Percentiles rank a stretch among this genome's conserved stretches.
These are phyloP conservation scores for Psix sp. DNA, from an alignment of 1,140 invertebrate species.

Conservation along the genomic window DNA sequence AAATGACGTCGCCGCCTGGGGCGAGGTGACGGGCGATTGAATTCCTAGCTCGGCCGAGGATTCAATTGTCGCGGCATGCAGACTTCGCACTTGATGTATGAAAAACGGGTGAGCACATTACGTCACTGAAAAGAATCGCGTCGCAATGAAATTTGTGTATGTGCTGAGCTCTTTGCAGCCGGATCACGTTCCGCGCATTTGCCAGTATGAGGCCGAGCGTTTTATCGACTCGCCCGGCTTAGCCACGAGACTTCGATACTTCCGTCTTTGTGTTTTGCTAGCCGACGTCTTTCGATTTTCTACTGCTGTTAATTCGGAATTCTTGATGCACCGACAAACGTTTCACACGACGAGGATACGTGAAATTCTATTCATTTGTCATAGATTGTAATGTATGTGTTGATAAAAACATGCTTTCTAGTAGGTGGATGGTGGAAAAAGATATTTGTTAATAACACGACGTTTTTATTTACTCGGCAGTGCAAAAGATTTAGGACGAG, in stretches of 20 bases:
- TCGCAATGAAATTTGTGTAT: slow-evolving; percentile 22
- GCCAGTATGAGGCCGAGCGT: slow-evolving; percentile 17
- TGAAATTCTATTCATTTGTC: too few species aligned
- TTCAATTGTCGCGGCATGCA: slow-evolving; percentile 51
- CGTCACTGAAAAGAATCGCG: slow-evolving; percentile 31
- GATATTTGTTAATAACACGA: too few species aligned
- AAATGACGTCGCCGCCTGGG: slow-evolving; percentile 14
- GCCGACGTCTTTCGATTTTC: too few species aligned
- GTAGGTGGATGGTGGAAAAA: too few species aligned
- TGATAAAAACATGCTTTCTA: too few species aligned
- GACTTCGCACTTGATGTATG: slow-evolving; percentile 31
- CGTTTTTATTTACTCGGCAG: too few species aligned
- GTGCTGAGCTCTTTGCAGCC: slow-evolving; percentile 13
- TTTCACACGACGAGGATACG: too few species aligned
- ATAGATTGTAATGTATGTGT: too few species aligned
- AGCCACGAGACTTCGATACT: slow-evolving; percentile 40
- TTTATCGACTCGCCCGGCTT: slow-evolving; percentile 42
- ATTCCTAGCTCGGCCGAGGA: slow-evolving; percentile 51
- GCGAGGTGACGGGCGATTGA: slow-evolving; percentile 55
- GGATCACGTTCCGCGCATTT: slow-evolving; percentile 28
- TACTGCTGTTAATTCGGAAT: too few species aligned
- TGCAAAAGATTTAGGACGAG: too few species aligned
- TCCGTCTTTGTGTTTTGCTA: slow-evolving; percentile 35
- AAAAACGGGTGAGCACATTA: slow-evolving; percentile 34
- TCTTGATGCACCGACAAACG: too few species aligned